Conservation (phyloP, 2,888 invertebrate species). For the Sesia apiformis region DNA sequence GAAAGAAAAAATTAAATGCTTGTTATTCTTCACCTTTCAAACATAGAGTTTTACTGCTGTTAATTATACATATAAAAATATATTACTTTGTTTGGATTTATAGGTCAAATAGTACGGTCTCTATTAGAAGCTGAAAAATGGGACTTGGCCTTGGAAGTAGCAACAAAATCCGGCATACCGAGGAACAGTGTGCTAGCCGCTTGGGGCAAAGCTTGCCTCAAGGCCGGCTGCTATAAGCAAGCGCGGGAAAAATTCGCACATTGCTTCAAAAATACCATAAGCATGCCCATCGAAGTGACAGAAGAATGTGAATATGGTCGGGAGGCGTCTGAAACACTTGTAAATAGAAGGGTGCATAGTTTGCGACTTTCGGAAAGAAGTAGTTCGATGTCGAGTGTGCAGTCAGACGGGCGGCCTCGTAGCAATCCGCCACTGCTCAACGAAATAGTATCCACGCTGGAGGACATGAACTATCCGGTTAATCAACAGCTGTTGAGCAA, state of each 20-base stretch:
- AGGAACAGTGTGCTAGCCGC: slow-evolving; percentile 87
- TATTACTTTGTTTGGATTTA: slow-evolving; percentile 1
- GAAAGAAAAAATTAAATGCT: too few species aligned
- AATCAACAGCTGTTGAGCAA: slow-evolving; percentile 63
- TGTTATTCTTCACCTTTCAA: too few species aligned
- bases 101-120: slow-evolving; percentile 79
- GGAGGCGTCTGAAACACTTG: slow-evolving; percentile 48
- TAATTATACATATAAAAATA: too few species aligned
- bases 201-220: slow-evolving; percentile 89
- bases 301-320: slow-evolving; percentile 57
- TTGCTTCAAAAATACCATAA: slow-evolving; percentile 54
- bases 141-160: slow-evolving; percentile 87
- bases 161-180: slow-evolving; percentile 89
- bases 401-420: slow-evolving; percentile 64
- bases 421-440: slow-evolving; percentile 80
- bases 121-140: slow-evolving; percentile 90
- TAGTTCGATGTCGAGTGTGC: slow-evolving; percentile 42
- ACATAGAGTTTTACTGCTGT: too few species aligned
- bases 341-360: slow-evolving; percentile 39
- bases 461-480: slow-evolving; percentile 73
- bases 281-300: slow-evolving; percentile 38
- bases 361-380: slow-evolving; percentile 20
- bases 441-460: slow-evolving; percentile 81
- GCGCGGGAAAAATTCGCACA: slow-evolving; percentile 83
- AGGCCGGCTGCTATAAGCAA: slow-evolving; percentile 83